Evolutionary conservation across 2,888 invertebrate species (phyloP).

Genomic region (Lasius platythorax): DNA sequence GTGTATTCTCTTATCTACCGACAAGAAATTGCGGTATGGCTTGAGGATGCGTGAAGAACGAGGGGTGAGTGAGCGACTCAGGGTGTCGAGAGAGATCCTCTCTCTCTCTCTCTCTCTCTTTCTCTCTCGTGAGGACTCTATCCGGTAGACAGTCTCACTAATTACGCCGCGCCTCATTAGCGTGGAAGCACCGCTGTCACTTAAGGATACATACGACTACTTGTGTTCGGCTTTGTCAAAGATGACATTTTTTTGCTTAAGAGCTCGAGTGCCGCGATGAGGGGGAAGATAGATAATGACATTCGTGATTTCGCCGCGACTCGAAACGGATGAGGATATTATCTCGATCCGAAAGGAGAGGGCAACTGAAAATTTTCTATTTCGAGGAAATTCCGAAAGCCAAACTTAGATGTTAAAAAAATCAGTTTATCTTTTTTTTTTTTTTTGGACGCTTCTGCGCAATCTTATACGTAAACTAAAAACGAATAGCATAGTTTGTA

Average conservation of each 20-base stretch:
- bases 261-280: constrained; percentile 15
- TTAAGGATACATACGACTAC: constrained; percentile 81
- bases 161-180: constrained; percentile 86
- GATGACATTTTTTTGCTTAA: constrained; percentile 77
- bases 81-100: constrained; percentile 74
- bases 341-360: neutral
- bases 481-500: neutral
- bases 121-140: constrained; percentile 67
- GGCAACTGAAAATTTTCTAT: neutral
- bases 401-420: neutral
- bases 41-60: constrained; percentile 72
- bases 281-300: neutral
- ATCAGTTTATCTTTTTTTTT: neutral
- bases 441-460: neutral
- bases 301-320: neutral
- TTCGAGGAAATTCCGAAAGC: neutral
- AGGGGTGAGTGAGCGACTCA: constrained; percentile 66
- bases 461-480: neutral
- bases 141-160: constrained; percentile 85
- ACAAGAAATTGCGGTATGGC: constrained; percentile 69
- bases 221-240: constrained; percentile 80
- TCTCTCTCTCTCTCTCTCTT: constrained; percentile 35
- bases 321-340: neutral
- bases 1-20: constrained; percentile 50
- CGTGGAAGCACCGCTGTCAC: constrained; percentile 80